phyloP scores from a whole-genome alignment of 2,888 invertebrate species.

The Cotesia congregata region DNA sequence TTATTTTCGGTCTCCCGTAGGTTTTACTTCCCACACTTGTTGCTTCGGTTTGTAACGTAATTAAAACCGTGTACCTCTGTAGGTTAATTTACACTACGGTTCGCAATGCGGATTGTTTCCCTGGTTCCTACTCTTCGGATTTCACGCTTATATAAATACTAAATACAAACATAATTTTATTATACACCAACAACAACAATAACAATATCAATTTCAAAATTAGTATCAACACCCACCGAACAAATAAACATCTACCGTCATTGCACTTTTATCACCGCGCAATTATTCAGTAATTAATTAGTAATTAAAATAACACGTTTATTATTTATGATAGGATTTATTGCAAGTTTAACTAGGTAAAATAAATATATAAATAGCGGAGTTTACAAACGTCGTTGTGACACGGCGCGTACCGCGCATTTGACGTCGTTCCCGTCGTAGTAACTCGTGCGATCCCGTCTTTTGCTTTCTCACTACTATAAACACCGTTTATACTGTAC shows the following conservation, averaged over 20 bases:
- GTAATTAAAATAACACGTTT: background rate
- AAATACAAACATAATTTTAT: background rate
- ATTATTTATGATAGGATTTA: no score
- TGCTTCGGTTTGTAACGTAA: slow-evolving; percentile 42
- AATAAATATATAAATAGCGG: slow-evolving; percentile 9
- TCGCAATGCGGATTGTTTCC: background rate
- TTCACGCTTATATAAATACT: background rate
- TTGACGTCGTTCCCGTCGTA: background rate
- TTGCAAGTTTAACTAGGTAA: background rate
- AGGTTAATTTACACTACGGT: background rate
- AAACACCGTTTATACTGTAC: background rate
- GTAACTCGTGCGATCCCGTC: background rate
- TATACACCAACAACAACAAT: background rate
- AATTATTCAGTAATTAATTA: no score
- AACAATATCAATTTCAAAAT: background rate
- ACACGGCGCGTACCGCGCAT: background rate
- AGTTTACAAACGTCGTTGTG: background rate
- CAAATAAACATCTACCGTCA: background rate
- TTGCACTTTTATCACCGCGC: no score
- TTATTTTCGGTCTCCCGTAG: slow-evolving; percentile 41
- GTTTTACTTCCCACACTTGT: slow-evolving; percentile 49
- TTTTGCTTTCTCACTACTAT: slow-evolving; percentile 12
- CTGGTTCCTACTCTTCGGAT: background rate
- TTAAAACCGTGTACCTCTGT: slow-evolving; percentile 19
- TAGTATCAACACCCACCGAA: background rate